Evolutionary conservation across 2,888 invertebrate species (phyloP), one percentile per base, ranked within the genome.

Genomic region (Koerneria pararmatus): DNA sequence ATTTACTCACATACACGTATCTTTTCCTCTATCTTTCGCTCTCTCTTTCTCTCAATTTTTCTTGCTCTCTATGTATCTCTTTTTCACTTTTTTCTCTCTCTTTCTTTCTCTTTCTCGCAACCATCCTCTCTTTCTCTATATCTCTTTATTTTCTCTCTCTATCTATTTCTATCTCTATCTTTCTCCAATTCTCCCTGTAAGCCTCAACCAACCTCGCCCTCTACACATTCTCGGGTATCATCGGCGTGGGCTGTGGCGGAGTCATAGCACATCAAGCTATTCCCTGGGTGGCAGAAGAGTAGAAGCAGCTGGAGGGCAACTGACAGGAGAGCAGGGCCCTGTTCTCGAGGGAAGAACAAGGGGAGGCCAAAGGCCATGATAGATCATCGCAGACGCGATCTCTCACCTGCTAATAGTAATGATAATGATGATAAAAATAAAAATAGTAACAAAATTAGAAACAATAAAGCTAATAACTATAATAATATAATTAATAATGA

Each of bases 151-250:
- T 15, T n/a, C 53, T 51, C 24, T 8, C n/a, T n/a, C 11, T n/a
- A 41, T n/a, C n/a, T 41, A n/a, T 41, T 41, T 41, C 11, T n/a
- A 41, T 11, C 46, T n/a, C n/a, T n/a, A n/a, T n/a, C n/a, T 41
- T 41, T n/a, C 11, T n/a, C 46, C 46, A 51, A 8, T 6, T 51
- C 22, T 51, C 53, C 8, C 53, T 51, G 8, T 6, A 15, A 8
- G 11, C 19, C 53, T 51, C 53, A 51, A n/a, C n/a, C n/a, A n/a
- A n/a, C 53, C 24, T 51, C 53, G 22, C 24, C 53, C 53, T 51
- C 24, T 6, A 6, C 53, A 24, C 53, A 51, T 22, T 51, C 53
- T 6, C 22, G 19, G 53, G 19, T 24, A 22, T n/a, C 24, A 24
- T 51, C 53, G 19, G 24, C 53, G 22, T 51, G 53, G 22, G 53